phyloP scores from a whole-genome alignment of 1,140 invertebrate genomes.

The Danaus melanippus region DNA sequence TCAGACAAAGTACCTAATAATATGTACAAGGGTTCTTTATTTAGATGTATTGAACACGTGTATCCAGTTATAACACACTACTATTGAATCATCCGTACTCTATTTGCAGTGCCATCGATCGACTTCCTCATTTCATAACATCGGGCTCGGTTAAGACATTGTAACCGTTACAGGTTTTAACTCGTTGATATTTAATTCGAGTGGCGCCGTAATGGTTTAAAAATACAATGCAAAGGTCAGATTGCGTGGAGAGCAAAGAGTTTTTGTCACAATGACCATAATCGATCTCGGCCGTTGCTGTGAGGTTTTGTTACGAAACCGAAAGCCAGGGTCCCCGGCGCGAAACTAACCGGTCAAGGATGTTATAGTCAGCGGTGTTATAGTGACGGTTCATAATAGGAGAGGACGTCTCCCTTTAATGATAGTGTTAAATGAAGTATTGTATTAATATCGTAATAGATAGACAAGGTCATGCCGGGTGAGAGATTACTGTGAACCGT shows the following conservation, averaged over 20 bases:
- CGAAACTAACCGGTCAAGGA: slow-evolving; percentile 60
- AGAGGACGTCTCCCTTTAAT: too few relatives aligned
- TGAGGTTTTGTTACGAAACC: slow-evolving; percentile 52
- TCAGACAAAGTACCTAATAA: slow-evolving; percentile 43
- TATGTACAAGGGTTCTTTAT: slow-evolving; percentile 61
- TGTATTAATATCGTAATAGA: background rate
- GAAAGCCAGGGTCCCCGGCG: slow-evolving; percentile 42
- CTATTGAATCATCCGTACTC: slow-evolving; percentile 54
- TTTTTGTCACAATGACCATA: slow-evolving; percentile 56
- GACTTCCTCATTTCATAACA: slow-evolving; percentile 42
- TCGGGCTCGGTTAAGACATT: background rate
- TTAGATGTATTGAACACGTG: slow-evolving; percentile 56
- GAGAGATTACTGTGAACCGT: slow-evolving; percentile 57
- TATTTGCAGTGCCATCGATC: slow-evolving; percentile 36
- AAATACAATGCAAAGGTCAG: slow-evolving; percentile 11
- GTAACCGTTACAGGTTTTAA: slow-evolving; percentile 1
- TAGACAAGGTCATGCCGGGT: slow-evolving; percentile 54
- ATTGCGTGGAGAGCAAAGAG: slow-evolving; percentile 36
- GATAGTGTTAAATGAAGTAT: too few relatives aligned
- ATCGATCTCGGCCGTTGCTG: slow-evolving; percentile 50
- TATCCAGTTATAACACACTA: slow-evolving; percentile 16
- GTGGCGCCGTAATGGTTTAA: background rate
- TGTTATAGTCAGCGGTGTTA: slow-evolving; percentile 3
- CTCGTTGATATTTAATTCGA: slow-evolving; percentile 1
- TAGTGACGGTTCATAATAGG: too few relatives aligned